A percentile compares a stretch with the other conserved stretches of the same genome.
These are phyloP conservation scores for Siderastrea siderea DNA, from an alignment of 92 coral and sea anemone species.

Conservation along the genomic window DNA sequence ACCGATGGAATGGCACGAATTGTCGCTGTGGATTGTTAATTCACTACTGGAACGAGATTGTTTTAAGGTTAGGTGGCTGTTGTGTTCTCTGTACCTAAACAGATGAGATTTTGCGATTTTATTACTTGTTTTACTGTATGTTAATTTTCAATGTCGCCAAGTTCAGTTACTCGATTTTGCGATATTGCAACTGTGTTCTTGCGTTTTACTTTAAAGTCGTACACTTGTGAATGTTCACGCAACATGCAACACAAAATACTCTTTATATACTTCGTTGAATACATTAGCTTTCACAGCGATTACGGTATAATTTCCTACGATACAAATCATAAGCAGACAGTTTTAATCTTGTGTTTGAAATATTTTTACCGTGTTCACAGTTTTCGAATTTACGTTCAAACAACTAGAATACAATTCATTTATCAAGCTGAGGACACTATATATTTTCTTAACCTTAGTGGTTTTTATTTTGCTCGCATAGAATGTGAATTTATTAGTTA, in stretches of 20 bases:
- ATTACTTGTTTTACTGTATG: constrained; percentile 21
- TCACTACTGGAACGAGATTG: constrained; percentile 93
- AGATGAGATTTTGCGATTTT: constrained; percentile 6
- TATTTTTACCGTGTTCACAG: background rate
- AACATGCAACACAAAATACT: too few relatives aligned
- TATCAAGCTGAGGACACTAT: background rate
- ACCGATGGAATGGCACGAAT: constrained; percentile 92
- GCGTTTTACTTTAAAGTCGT: background rate
- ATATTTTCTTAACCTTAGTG: background rate
- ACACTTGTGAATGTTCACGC: constrained; percentile 10
- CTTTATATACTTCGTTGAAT: background rate
- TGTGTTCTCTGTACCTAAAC: background rate
- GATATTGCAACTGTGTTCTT: constrained; percentile 19
- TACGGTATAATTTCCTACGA: background rate
- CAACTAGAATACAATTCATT: background rate
- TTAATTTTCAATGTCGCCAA: constrained; percentile 14
- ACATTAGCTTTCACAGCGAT: background rate
- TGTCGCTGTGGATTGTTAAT: constrained; percentile 94
- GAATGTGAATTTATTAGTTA: constrained; percentile 35
- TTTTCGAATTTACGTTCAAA: constrained; percentile 1
- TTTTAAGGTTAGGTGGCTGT: constrained; percentile 86
- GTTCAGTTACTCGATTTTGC: constrained; percentile 3
- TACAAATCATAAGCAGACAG: background rate
- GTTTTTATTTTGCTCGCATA: constrained; percentile 35
- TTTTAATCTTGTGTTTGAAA: background rate